Conservation (phyloP, 2,888 invertebrate genomes). For the Gastracanthus pulcherrimus region DNA sequence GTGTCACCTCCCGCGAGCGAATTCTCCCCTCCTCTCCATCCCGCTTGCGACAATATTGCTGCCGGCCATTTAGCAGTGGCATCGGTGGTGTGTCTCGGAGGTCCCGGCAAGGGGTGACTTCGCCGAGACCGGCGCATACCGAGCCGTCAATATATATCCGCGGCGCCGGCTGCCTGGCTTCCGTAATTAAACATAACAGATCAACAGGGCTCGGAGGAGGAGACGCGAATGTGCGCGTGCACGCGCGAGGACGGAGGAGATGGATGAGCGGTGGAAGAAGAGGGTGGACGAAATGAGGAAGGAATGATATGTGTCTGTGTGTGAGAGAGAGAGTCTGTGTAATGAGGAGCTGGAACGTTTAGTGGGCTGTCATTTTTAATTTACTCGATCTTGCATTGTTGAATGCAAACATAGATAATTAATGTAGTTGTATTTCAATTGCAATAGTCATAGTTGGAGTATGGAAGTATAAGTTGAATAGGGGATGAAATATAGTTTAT, state of each 20-base stretch:
- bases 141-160: constrained; percentile 73
- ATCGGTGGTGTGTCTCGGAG: constrained; percentile 67
- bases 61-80: constrained; percentile 74
- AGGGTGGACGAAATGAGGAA: background rate
- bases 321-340: background rate
- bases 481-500: too few species aligned
- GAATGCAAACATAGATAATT: background rate
- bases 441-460: too few species aligned
- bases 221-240: background rate
- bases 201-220: constrained; percentile 72
- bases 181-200: constrained; percentile 77
- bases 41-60: constrained; percentile 74
- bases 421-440: too few species aligned
- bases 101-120: constrained; percentile 73
- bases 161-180: constrained; percentile 61
- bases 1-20: constrained; percentile 67
- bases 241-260: background rate
- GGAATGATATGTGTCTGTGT: background rate
- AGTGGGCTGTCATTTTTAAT: background rate
- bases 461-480: too few species aligned
- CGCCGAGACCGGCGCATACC: constrained; percentile 72
- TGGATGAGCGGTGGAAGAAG: background rate
- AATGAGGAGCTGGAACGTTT: background rate
- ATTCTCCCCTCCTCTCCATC: background rate
- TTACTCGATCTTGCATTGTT: too few species aligned